These are phyloP conservation scores for Drosophila demipolita DNA, from an alignment of 2,888 invertebrate species.

Conservation along the genomic window DNA sequence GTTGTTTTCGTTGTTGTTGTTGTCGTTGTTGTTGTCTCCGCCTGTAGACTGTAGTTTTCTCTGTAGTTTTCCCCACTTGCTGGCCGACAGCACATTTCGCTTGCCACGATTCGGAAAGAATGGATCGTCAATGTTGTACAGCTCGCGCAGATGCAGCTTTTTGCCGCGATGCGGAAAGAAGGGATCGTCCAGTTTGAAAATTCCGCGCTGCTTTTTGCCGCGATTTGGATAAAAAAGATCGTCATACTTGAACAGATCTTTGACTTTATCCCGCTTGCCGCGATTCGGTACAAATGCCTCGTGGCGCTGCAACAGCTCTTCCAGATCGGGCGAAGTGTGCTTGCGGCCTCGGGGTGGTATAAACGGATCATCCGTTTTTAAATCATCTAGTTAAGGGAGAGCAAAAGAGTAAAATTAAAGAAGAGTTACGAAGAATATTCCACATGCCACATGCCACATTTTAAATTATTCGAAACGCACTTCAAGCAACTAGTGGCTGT, in stretches of 20 bases:
- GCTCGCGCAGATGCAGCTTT: conserved; percentile 82
- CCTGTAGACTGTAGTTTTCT: conserved; percentile 42
- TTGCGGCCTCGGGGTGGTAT: conserved; percentile 84
- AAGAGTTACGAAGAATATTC: conserved; percentile 8
- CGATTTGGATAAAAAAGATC: conserved; percentile 85
- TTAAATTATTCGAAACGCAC: conserved; percentile 49
- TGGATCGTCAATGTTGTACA: conserved; percentile 83
- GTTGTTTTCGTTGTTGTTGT: conserved; percentile 25
- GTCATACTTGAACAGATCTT: conserved; percentile 84
- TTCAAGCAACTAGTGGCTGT: conserved; percentile 22
- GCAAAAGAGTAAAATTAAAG: conserved; percentile 4
- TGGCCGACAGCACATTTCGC: conserved; percentile 38
- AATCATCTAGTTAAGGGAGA: conserved; percentile 37
- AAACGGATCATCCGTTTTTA: conserved; percentile 76
- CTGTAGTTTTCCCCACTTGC: conserved; percentile 45
- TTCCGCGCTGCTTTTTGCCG: conserved; percentile 78
- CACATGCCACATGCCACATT: conserved; percentile 52
- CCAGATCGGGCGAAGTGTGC: conserved; percentile 74
- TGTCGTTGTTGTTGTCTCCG: conserved; percentile 35
- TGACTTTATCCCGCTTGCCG: conserved; percentile 83
- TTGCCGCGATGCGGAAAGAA: conserved; percentile 84
- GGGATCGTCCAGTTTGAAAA: conserved; percentile 73
- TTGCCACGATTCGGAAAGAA: conserved; percentile 83
- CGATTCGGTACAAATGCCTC: conserved; percentile 85
- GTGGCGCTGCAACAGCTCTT: conserved; percentile 74